phyloP scores from a whole-genome alignment of 2,797 vertebrate species.

The Yasuhikotakia modesta region DNA sequence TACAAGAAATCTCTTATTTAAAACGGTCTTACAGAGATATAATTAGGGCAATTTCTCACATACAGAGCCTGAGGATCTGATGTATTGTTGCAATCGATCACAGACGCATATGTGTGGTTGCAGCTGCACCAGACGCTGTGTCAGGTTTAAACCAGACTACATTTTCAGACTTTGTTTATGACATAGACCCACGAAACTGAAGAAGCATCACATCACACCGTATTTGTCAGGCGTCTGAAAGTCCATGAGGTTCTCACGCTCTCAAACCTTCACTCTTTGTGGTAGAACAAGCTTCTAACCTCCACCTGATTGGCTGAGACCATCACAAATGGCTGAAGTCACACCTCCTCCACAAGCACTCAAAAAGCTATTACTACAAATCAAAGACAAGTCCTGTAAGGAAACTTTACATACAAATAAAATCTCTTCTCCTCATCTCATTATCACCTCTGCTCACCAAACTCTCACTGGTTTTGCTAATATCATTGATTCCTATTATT shows the following conservation, averaged over 20 bases:
- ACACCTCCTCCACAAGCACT: not conserved
- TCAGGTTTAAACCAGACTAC: no score
- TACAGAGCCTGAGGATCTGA: not conserved
- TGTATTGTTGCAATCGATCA: no score
- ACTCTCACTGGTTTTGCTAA: not conserved
- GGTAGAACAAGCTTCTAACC: not conserved
- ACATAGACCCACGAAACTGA: not conserved
- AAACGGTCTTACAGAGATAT: not conserved
- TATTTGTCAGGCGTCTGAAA: not conserved
- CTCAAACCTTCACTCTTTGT: not conserved
- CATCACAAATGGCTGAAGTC: not conserved
- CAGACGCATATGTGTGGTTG: no score
- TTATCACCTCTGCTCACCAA: not conserved
- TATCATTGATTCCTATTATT: not conserved
- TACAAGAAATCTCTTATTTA: constrained; percentile 15
- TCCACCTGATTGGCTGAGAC: not conserved
- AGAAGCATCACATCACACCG: not conserved
- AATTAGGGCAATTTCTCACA: constrained; percentile 17
- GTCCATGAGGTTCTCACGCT: not conserved
- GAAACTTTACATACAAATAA: not conserved
- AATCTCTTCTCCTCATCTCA: not conserved
- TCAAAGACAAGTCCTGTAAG: not conserved
- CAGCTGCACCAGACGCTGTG: no score
- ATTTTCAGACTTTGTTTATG: no score
- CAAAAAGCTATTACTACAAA: constrained; percentile 2